A percentile compares a stretch with the other conserved stretches of the same genome.
phyloP scores from a whole-genome alignment of 35 echinoderm and acorn worm species.

The Apostichopus parvimensis region DNA sequence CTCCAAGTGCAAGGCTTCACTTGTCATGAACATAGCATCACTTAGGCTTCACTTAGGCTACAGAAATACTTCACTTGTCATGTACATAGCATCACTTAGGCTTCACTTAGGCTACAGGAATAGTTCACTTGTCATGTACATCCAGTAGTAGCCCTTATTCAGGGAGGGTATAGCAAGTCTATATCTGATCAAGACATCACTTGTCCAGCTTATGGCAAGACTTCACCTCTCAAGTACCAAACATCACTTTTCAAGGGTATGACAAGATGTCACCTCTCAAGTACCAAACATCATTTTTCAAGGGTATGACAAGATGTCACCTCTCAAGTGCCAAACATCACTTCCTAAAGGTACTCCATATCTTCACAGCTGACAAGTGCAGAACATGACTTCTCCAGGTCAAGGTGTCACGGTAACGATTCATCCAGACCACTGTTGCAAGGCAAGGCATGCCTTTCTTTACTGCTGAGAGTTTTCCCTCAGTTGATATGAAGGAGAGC shows the following conservation, averaged over 20 bases:
- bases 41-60: too few relatives aligned
- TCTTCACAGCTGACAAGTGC: background rate
- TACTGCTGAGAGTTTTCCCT: too few relatives aligned
- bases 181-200: background rate
- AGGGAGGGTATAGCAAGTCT: too few relatives aligned
- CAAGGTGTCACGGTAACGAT: background rate
- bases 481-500: too few relatives aligned
- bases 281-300: background rate
- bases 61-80: too few relatives aligned
- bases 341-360: background rate
- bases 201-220: background rate
- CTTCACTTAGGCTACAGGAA: too few relatives aligned
- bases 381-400: background rate
- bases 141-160: too few relatives aligned
- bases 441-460: too few relatives aligned
- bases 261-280: background rate
- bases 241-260: background rate
- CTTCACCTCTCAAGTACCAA: background rate
- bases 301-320: background rate
- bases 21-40: too few relatives aligned
- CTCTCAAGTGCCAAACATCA: background rate
- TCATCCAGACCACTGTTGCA: background rate
- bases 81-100: too few relatives aligned
- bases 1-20: too few relatives aligned
- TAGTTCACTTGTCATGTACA: too few relatives aligned